phyloP scores from a whole-genome alignment of 2,113 vertebrate species.

The Mirounga angustirostris region DNA sequence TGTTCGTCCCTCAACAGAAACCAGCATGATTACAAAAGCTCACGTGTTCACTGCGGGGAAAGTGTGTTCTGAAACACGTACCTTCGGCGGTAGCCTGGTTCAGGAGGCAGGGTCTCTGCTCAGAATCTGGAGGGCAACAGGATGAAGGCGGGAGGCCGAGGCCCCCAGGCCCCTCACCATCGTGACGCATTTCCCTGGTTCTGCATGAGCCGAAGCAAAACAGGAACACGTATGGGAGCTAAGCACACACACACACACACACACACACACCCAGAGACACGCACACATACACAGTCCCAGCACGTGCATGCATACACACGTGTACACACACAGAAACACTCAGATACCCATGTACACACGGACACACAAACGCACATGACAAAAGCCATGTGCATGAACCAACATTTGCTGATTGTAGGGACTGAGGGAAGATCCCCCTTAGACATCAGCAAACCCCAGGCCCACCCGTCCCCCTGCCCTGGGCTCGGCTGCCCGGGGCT shows the following conservation, averaged over 20 bases:
- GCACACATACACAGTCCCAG: neutral
- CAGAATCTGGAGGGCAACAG: neutral
- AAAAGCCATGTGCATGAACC: fast-evolving
- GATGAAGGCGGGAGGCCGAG: neutral
- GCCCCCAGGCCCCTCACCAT: neutral
- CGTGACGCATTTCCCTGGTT: neutral
- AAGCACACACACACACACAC: too few relatives aligned
- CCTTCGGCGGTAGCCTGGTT: neutral
- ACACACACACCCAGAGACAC: too few relatives aligned
- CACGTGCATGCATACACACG: neutral
- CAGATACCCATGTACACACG: fast-evolving
- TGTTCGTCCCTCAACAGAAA: neutral
- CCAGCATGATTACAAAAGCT: neutral
- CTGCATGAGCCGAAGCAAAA: neutral
- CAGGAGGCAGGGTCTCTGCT: neutral
- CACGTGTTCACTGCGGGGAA: neutral
- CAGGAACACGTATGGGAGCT: neutral
- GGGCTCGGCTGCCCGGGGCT: neutral
- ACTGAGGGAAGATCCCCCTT: fast-evolving
- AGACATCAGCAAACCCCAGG: fast-evolving
- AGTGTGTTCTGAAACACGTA: neutral
- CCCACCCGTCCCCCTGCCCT: fast-evolving
- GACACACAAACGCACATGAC: neutral
- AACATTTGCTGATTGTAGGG: too few relatives aligned
- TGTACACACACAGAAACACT: neutral